These are phyloP conservation scores for Drosophila subsilvestris DNA, from an alignment of 2,888 invertebrate genomes.

Conservation along the genomic window DNA sequence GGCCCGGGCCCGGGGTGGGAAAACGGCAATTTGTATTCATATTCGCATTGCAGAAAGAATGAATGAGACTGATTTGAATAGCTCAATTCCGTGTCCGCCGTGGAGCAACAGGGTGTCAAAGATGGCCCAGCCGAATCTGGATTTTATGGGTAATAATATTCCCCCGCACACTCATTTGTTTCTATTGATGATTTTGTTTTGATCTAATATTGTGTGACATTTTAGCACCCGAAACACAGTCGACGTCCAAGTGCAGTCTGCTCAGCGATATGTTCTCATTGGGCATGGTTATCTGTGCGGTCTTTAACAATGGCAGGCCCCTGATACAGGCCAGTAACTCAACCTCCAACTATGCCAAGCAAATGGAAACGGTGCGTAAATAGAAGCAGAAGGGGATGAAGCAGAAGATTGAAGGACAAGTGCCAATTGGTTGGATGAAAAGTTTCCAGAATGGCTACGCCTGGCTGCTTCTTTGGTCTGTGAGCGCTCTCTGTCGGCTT, in stretches of 20 bases:
- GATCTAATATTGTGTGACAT: not conserved
- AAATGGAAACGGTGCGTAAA: slow-evolving; percentile 93
- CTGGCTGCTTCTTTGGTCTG: not conserved
- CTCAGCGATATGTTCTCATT: slow-evolving; percentile 98
- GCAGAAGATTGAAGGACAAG: slow-evolving; percentile 56
- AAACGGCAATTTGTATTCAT: slow-evolving; percentile 46
- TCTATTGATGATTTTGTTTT: not conserved
- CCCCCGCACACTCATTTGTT: not conserved
- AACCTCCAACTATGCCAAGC: slow-evolving; percentile 93
- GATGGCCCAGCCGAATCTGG: slow-evolving; percentile 97
- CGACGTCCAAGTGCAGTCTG: slow-evolving; percentile 91
- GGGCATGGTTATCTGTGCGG: slow-evolving; percentile 96
- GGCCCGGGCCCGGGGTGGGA: not conserved
- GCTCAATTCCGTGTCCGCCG: slow-evolving; percentile 90
- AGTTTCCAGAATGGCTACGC: slow-evolving; percentile 28
- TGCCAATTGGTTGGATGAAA: slow-evolving; percentile 66
- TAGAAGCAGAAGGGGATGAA: slow-evolving; percentile 23
- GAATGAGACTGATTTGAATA: slow-evolving; percentile 88
- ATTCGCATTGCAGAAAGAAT: slow-evolving; percentile 86
- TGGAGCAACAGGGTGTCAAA: slow-evolving; percentile 97
- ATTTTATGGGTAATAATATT: slow-evolving; percentile 89
- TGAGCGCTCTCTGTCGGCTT: slow-evolving; percentile 3
- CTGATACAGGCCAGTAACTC: slow-evolving; percentile 96
- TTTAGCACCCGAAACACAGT: slow-evolving; percentile 96
- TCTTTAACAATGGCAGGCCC: slow-evolving; percentile 95